Base-by-base conservation (phyloP, 1,140 invertebrate genomes). In the Magallana ariakensis region DNA sequence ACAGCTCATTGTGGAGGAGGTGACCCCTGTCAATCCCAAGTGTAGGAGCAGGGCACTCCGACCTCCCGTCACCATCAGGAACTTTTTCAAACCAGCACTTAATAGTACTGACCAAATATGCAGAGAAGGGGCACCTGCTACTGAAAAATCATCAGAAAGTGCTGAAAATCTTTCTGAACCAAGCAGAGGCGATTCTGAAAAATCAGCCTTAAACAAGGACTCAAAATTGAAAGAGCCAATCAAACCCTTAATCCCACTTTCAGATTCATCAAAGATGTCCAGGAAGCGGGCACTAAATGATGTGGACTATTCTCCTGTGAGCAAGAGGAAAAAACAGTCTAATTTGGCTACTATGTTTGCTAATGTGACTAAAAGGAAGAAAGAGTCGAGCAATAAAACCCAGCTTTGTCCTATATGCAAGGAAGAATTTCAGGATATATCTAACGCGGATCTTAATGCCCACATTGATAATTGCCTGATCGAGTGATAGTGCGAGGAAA, bases 391-490 rank as follows among this genome's bases (percentile, higher is more conserved):
- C 9, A 84, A 80, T 0, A 90, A 89, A 80, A 56, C 60, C 0
- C 54, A 46, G 7, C 80, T 56, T 54, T 94, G 93, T 88, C 93
- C 93, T 7, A 90, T 94, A 15, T 94, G 93, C 90, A 85, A 75
- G 15, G 85, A 88, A 53, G 80, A 87, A 16, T 94, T 93, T 91
- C 87, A 90, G 7, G 54, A 60, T 22, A 85, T 87, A 53, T 90
- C 87, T 55, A 93, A 93, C 87, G 80, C 88, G n/a, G 91, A 93
- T 8, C 87, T 94, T 26, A 94, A 94, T 88, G 33, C 81, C 15
- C 93, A 94, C 86, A 90, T 94, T 82, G 93, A 94, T 80, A 92
- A 92, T 85, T 93, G 93, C 85, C 87, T 94, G 26, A 93, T 93
- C 81, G 91, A 92, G 80, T 93, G 81, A 91, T 56, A 81, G 46